A percentile compares a stretch with the other conserved stretches of the same genome.
These are phyloP conservation scores for Amblyopsis rosae DNA, from an alignment of 2,113 vertebrate species.

Conservation along the genomic window DNA sequence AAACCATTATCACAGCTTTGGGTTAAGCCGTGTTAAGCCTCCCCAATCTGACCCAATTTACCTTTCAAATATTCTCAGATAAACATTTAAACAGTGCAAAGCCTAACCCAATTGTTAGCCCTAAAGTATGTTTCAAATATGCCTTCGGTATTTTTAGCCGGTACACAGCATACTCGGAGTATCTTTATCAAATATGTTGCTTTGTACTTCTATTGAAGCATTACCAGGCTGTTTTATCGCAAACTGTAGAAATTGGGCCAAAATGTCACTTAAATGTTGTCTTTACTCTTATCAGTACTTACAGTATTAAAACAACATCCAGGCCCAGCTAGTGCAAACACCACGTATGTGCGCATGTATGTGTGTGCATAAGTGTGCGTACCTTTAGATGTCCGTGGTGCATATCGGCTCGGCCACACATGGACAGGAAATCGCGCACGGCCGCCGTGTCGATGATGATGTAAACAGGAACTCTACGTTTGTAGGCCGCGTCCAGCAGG, in stretches of 20 bases:
- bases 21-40: background rate
- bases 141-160: background rate
- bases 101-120: background rate
- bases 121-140: background rate
- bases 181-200: no score
- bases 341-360: background rate
- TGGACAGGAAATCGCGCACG: conserved; percentile 88
- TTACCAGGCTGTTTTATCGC: background rate
- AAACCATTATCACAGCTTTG: background rate
- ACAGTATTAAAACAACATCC: background rate
- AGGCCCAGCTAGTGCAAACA: conserved; percentile 37
- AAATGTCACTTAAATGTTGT: background rate
- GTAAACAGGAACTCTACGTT: conserved; percentile 90
- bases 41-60: background rate
- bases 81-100: conserved; percentile 20
- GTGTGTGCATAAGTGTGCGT: conserved; percentile 27
- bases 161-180: no score
- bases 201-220: background rate
- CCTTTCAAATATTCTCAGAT: conserved; percentile 9
- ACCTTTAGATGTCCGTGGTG: conserved; percentile 94
- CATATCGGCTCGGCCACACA: conserved; percentile 93
- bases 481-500: conserved; percentile 87
- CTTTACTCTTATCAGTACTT: background rate
- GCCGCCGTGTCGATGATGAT: conserved; percentile 88
- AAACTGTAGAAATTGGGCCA: background rate